These are phyloP conservation scores for Drosophila imparisetae DNA, from an alignment of 2,888 invertebrate genomes.

Conservation along the genomic window DNA sequence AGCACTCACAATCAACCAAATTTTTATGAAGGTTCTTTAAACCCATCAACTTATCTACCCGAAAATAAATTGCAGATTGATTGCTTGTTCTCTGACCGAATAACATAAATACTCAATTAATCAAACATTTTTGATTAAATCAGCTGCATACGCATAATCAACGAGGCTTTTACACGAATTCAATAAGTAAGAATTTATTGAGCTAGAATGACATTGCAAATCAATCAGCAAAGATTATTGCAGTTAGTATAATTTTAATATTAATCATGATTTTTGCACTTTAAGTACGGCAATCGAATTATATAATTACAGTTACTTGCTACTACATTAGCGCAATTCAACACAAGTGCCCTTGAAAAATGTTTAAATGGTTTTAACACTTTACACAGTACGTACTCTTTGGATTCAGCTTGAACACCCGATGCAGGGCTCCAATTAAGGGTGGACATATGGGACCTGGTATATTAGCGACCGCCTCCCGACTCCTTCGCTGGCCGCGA, in stretches of 20 bases:
- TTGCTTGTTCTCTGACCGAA: not conserved
- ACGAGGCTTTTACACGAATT: not conserved
- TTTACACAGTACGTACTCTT: constrained; percentile 48
- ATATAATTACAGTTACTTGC: not conserved
- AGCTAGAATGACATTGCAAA: not conserved
- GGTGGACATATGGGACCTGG: constrained; percentile 73
- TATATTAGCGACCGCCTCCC: constrained; percentile 65
- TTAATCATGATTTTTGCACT: not conserved
- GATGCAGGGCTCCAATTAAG: constrained; percentile 70
- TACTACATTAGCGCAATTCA: not conserved
- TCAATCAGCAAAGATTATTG: not conserved
- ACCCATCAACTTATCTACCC: not conserved
- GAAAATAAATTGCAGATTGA: not conserved
- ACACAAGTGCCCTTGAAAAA: not conserved
- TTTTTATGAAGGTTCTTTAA: not conserved
- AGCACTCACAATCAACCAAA: not conserved
- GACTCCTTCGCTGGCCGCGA: constrained; percentile 43
- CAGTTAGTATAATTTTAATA: not conserved
- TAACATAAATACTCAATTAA: not conserved
- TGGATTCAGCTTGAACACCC: constrained; percentile 42
- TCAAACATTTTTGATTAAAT: not conserved
- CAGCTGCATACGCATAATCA: not conserved
- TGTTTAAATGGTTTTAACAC: not conserved
- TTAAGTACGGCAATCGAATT: not conserved
- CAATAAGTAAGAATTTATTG: not conserved